Evolutionary conservation across 1,140 invertebrate species (phyloP), one percentile per base, ranked within the genome.

Genomic region (Latrodectus geometricus): DNA sequence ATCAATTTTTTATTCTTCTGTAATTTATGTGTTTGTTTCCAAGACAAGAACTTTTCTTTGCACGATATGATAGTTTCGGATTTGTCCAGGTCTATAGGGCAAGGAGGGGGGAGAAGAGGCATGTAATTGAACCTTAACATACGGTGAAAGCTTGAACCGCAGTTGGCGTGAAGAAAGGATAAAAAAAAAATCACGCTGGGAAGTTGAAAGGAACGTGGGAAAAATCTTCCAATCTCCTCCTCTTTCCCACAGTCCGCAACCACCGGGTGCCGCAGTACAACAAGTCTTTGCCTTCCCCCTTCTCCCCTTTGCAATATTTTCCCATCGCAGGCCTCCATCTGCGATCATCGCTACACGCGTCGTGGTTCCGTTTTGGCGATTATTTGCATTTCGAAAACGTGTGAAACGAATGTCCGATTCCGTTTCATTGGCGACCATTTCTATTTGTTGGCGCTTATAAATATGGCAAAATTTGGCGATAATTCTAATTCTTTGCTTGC

Each of bases 181-280:
- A 11, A n/a, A 23, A 69, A 69, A 69, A 81, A 72, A 72, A 7
- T 5, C 0, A 75, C 35, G 35, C 48, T 84, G 81, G 81, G 81
- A 84, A 76, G 56, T 69, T 68, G 72, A 76, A 84, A 75, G 68
- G 81, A 73, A 84, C 81, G 72, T 84, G 81, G 81, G 81, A 61
- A 84, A 84, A 76, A 68, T 9, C 11, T 76, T 69, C 1, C 54
- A 35, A 50, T 68, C 35, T n/a, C 81, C 81, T 54, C 81, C 72
- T 76, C 72, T 75, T 84, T 84, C 81, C 81, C 81, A 84, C 81
- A 84, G 72, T 75, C 21, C 69, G 35, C 81, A 84, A 75, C 56
- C 81, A 75, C 72, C 73, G 17, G 69, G 49, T 48, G 14, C 73
- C 70, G 21, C 23, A 11, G 17, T 54, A 20, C 81, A 54, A 61